A percentile compares a stretch with the other conserved stretches of the same genome.
These are phyloP conservation scores for Sterrhoptilus dennistouni DNA, from an alignment of 2,113 vertebrate genomes.

Conservation along the genomic window DNA sequence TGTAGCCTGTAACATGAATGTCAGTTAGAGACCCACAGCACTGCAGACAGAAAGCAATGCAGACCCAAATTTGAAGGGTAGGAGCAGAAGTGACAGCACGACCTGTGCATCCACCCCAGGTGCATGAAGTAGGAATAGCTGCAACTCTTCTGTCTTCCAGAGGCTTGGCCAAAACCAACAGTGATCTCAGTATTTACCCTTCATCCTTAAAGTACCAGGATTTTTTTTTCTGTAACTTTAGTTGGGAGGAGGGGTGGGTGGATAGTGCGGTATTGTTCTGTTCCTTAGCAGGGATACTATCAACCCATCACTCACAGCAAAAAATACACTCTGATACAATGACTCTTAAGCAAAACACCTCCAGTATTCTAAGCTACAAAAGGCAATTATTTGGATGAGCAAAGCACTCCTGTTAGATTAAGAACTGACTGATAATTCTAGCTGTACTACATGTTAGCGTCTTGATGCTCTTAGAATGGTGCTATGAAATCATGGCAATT, in stretches of 20 bases:
- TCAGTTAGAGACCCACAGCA: neutral
- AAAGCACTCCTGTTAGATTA: neutral
- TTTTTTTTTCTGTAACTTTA: neutral
- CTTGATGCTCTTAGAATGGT: neutral
- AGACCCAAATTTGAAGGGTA: neutral
- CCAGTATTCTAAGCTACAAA: neutral
- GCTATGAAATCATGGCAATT: neutral
- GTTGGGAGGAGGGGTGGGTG: rapidly evolving
- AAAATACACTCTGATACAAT: neutral
- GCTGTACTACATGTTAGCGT: rapidly evolving
- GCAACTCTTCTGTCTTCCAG: neutral
- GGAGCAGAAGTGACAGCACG: neutral
- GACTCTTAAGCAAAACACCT: neutral
- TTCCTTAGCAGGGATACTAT: neutral
- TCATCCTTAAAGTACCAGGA: neutral
- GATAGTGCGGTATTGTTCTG: neutral
- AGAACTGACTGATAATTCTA: neutral
- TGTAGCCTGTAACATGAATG: neutral
- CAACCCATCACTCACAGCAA: neutral
- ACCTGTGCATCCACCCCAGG: neutral
- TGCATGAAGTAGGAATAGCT: neutral
- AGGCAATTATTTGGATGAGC: neutral
- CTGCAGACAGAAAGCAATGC: neutral
- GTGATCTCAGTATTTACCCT: neutral
- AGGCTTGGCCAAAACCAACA: neutral